A percentile compares a stretch with the other conserved stretches of the same genome.
Conservation (phyloP, 2,113 vertebrate species). For the Eurystomus gularis region DNA sequence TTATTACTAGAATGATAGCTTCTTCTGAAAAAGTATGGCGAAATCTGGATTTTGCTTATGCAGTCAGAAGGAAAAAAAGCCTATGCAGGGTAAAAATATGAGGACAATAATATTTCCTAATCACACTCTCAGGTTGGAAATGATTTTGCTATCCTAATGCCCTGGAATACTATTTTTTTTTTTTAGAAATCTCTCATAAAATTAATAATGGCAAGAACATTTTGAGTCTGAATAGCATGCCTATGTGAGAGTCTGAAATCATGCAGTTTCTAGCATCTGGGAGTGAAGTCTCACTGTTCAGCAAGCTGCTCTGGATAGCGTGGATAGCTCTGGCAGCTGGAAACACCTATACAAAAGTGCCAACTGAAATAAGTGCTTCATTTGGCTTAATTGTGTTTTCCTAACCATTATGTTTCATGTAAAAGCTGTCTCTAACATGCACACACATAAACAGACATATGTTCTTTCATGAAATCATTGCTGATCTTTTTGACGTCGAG, state of each 20-base stretch:
- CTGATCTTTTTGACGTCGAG: neutral
- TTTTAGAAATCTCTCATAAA: neutral
- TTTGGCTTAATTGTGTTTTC: neutral
- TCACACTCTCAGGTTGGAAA: neutral
- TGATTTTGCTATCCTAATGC: neutral
- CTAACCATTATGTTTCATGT: neutral
- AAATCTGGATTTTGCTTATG: neutral
- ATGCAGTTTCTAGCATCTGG: constrained; percentile 13
- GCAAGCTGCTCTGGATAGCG: neutral
- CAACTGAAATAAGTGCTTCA: neutral
- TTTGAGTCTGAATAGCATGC: neutral
- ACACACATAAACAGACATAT: neutral
- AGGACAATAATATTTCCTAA: neutral
- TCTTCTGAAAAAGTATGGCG: neutral
- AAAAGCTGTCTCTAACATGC: neutral
- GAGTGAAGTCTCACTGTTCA: neutral
- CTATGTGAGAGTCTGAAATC: neutral
- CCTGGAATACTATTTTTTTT: neutral
- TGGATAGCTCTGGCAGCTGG: neutral
- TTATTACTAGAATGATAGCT: neutral
- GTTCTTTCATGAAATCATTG: neutral
- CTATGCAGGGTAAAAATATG: neutral
- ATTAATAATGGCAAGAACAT: neutral
- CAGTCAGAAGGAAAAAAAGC: neutral
- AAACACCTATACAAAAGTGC: neutral